These are phyloP conservation scores for Pararge aegeria DNA, from an alignment of 1,140 invertebrate species.

Conservation along the genomic window DNA sequence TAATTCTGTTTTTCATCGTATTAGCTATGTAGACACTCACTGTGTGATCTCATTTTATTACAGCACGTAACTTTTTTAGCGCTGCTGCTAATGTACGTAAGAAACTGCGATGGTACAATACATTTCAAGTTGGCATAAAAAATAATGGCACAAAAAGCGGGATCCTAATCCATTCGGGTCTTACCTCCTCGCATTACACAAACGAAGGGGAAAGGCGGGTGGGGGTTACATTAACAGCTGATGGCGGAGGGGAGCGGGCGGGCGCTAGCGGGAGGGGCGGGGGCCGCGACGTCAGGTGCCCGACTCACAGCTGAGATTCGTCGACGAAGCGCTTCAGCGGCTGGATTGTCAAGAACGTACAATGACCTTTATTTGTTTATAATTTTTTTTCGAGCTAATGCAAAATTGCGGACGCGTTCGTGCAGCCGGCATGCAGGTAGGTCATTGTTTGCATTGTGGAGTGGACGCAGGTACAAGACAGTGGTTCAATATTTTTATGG, in stretches of 20 bases:
- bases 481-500: neutral
- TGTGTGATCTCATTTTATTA: neutral
- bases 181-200: constrained; percentile 72
- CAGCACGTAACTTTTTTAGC: neutral
- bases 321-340: constrained; percentile 52
- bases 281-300: constrained; percentile 65
- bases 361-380: constrained; percentile 67
- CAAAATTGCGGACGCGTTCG: constrained; percentile 10
- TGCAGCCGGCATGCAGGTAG: neutral
- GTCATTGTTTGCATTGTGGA: constrained; percentile 13
- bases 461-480: constrained; percentile 11
- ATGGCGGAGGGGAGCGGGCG: constrained; percentile 38
- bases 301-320: constrained; percentile 69
- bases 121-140: constrained; percentile 31
- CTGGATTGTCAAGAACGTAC: constrained; percentile 40
- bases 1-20: neutral
- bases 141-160: constrained; percentile 45
- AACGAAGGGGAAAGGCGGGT: constrained; percentile 73
- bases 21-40: neutral
- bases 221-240: constrained; percentile 73
- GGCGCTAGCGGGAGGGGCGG: constrained; percentile 25
- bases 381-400: constrained; percentile 43
- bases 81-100: constrained; percentile 1
- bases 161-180: constrained; percentile 55
- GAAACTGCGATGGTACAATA: constrained; percentile 9